Evolutionary conservation across 2,113 vertebrate species (phyloP).

Genomic region (Tachysurus fulvidraco): DNA sequence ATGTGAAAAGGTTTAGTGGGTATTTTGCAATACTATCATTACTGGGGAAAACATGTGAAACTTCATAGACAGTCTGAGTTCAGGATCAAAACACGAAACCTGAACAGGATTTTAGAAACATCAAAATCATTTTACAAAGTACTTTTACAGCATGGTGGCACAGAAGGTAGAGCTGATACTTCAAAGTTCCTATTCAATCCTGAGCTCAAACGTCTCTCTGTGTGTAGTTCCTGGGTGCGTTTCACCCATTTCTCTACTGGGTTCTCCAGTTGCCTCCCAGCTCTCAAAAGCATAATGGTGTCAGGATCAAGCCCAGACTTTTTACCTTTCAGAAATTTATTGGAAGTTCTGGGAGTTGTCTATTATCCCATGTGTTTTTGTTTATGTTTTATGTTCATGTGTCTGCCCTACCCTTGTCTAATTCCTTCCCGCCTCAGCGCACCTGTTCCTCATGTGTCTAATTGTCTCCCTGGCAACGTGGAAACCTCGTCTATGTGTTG

Average conservation of each 20-base stretch:
- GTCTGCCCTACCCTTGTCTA: too few species aligned
- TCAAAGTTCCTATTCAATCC: neutral
- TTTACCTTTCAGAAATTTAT: too few species aligned
- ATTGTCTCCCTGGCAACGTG: too few species aligned
- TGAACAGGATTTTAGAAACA: too few species aligned
- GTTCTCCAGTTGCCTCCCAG: neutral
- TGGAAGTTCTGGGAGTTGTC: too few species aligned
- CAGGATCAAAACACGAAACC: neutral
- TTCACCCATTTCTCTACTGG: neutral
- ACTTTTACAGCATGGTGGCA: neutral
- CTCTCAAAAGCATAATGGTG: neutral
- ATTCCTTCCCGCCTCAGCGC: too few species aligned
- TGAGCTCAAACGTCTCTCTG: neutral
- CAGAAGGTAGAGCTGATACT: neutral
- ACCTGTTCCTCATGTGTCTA: too few species aligned
- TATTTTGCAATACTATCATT: neutral
- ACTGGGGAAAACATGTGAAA: neutral
- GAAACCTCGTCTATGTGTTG: too few species aligned
- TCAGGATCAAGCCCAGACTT: too few species aligned
- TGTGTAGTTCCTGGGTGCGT: neutral
- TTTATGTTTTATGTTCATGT: too few species aligned
- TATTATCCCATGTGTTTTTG: too few species aligned
- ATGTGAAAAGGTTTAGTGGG: too few species aligned
- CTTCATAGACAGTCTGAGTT: neutral
- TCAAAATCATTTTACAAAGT: neutral